These are phyloP conservation scores for Hylyphantes graminicola DNA, from an alignment of 1,140 invertebrate species.

Conservation along the genomic window DNA sequence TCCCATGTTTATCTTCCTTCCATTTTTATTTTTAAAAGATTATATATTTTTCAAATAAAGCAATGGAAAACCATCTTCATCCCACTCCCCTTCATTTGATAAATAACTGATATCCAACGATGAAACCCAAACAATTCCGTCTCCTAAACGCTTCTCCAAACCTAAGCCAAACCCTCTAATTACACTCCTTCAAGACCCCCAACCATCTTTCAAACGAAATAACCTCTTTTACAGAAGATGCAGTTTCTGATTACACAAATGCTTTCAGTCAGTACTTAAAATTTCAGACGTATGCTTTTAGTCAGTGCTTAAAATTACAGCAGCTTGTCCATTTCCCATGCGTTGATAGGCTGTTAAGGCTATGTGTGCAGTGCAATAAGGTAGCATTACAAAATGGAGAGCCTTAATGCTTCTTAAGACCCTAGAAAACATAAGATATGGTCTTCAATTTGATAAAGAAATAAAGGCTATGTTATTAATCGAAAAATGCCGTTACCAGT, in stretches of 20 bases:
- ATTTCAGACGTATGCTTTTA: not conserved
- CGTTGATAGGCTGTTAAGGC: constrained; percentile 2
- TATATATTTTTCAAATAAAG: too few species aligned
- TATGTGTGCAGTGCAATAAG: constrained; percentile 18
- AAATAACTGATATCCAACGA: too few species aligned
- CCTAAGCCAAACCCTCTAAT: constrained; percentile 1
- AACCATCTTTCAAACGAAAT: not conserved
- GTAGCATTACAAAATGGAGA: constrained; percentile 1
- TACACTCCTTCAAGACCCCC: not conserved
- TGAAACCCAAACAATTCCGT: too few species aligned
- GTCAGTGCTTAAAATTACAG: constrained; percentile 1
- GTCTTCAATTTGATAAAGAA: too few species aligned
- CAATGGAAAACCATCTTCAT: not conserved
- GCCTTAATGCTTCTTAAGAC: too few species aligned
- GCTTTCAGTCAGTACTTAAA: not conserved
- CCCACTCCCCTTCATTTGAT: not conserved
- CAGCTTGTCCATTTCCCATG: constrained; percentile 11
- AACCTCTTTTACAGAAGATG: not conserved
- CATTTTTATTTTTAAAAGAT: too few species aligned
- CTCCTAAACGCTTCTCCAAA: too few species aligned
- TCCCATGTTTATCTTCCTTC: too few species aligned
- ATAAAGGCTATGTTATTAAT: too few species aligned
- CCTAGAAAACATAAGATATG: too few species aligned
- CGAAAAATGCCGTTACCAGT: too few species aligned
- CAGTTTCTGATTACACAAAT: constrained; percentile 24